phyloP scores from a whole-genome alignment of 2,888 invertebrate species.

The Polydesmus complanatus region DNA sequence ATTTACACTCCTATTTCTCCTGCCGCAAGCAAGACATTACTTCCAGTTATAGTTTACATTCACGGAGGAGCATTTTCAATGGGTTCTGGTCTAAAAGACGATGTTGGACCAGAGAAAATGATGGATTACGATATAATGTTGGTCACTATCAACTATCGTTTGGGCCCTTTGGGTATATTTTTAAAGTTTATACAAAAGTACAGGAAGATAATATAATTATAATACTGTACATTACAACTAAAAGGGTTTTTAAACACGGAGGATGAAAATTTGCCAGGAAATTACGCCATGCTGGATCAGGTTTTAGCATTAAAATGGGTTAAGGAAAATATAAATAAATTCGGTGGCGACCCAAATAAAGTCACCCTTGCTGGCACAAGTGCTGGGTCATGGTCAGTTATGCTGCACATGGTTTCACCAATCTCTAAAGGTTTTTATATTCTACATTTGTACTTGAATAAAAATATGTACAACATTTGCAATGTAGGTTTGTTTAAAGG shows the following conservation, averaged over 20 bases:
- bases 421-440: neutral
- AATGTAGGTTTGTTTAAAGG: neutral
- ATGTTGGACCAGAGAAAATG: neutral
- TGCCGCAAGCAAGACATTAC: neutral
- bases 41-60: neutral
- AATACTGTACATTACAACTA: no score
- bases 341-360: neutral
- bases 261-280: neutral
- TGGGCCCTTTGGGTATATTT: neutral
- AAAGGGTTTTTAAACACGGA: neutral
- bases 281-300: neutral
- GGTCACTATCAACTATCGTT: neutral
- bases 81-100: neutral
- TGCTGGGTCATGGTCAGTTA: neutral
- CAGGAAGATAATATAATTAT: neutral
- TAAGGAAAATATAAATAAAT: neutral
- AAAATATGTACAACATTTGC: neutral
- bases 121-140: neutral
- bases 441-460: no score
- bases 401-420: neutral
- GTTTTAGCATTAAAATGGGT: neutral
- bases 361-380: neutral
- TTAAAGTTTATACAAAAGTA: neutral
- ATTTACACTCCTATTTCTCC: neutral
- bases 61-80: neutral